Evolutionary conservation across 1,140 invertebrate species (phyloP), one percentile per base, ranked within the genome.

Genomic region (Drosophila santomea): DNA sequence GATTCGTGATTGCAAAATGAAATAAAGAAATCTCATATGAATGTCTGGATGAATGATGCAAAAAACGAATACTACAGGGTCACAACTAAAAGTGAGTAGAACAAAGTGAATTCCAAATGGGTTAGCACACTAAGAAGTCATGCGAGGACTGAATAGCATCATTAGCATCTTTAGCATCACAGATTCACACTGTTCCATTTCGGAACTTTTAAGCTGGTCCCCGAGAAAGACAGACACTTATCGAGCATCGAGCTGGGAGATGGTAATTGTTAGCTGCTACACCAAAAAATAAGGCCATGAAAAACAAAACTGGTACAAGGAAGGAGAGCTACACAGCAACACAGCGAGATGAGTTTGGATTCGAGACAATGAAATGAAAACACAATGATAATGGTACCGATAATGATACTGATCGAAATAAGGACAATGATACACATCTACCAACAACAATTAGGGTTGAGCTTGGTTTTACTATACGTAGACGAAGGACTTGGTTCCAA

Each of bases 351-450:
- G 36, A 55, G 17, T 17, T 56, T 11, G 38, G 36, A 20, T 39
- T 52, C 14, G 43, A 32, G 36, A 20, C 58, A 36, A 14, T 32
- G 20, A n/a, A 60, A 60, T 39, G 25, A 3, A 28, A 68, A 32
- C 32, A 32, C 32, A 43, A 71, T 67, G 39, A 63, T 54, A 51
- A 43, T 56, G 52, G 43, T 20, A 66, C 32, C n/a, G 63, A 67
- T 54, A 67, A 69, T 20, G 63, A 67, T 54, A 67, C 63, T 61
- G 77, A 77, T 75, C 25, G 12, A 35, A 60, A 77, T 58, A 74
- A 81, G 67, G 41, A 78, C 68, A 75, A 90, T 77, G 45, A 89
- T 66, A 86, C 58, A 85, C 80, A 85, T 72, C 80, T 81, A 90
- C 57, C 55, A 79, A 90, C 86, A 90, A 82, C 81, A 90, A 81